These are phyloP conservation scores for Lordiphosa mommai DNA, from an alignment of 1,140 invertebrate species.

Conservation along the genomic window DNA sequence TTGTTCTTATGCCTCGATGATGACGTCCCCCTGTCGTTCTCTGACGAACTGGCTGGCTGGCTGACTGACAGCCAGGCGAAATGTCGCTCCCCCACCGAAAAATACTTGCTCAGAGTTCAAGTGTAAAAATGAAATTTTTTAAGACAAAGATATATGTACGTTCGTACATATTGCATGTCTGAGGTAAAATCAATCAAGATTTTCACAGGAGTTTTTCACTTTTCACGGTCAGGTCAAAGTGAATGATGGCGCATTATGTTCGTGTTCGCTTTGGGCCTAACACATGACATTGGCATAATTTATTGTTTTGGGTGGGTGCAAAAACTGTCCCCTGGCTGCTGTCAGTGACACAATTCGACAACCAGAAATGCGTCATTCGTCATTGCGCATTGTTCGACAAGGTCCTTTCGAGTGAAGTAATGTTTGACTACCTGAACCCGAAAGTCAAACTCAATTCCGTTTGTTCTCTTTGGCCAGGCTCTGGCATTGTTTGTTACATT, in stretches of 20 bases:
- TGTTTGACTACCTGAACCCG: constrained; percentile 15
- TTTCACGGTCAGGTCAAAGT: constrained; percentile 23
- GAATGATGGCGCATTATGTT: constrained; percentile 61
- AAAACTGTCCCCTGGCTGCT: constrained; percentile 45
- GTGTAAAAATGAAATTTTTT: constrained; percentile 41
- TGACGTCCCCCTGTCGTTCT: constrained; percentile 14
- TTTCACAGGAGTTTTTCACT: constrained; percentile 45
- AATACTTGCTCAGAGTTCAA: constrained; percentile 36
- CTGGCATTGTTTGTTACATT: constrained; percentile 20
- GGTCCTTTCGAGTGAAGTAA: constrained; percentile 26
- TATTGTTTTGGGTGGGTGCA: constrained; percentile 56
- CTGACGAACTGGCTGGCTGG: constrained; percentile 24
- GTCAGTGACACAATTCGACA: constrained; percentile 63
- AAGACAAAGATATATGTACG: constrained; percentile 17
- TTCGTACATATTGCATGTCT: constrained; percentile 4
- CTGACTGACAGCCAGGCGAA: constrained; percentile 10
- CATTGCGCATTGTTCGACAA: constrained; percentile 61
- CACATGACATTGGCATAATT: constrained; percentile 70
- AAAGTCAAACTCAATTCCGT: constrained; percentile 53
- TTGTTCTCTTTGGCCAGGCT: constrained; percentile 56
- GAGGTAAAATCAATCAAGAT: constrained; percentile 54
- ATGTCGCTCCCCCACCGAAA: not conserved
- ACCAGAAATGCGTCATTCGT: constrained; percentile 64
- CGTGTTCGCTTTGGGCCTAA: constrained; percentile 19
- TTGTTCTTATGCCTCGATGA: constrained; percentile 61